Percentiles rank a stretch among this genome's conserved stretches.
Evolutionary conservation across 2,113 vertebrate genomes (phyloP).

Genomic region (Syngnathus scovelli): DNA sequence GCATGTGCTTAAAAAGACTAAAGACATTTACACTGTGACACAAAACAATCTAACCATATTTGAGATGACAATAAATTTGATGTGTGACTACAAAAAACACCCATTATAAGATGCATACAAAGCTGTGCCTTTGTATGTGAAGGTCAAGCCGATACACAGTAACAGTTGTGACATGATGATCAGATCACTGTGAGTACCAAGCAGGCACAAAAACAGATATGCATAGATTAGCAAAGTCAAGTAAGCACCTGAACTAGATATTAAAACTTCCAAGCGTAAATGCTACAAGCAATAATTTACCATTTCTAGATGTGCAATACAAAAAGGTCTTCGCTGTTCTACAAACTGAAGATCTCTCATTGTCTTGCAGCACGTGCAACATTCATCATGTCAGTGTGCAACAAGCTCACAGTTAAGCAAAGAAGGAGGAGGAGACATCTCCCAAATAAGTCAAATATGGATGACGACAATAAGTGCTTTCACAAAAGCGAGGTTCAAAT

Average conservation of each 20-base stretch:
- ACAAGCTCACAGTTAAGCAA: background rate
- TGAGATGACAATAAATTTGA: background rate
- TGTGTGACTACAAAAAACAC: background rate
- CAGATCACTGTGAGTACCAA: background rate
- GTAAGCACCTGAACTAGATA: constrained; percentile 6
- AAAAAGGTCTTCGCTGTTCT: background rate
- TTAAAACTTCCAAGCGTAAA: constrained; percentile 13
- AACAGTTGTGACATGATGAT: background rate
- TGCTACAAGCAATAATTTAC: constrained; percentile 6
- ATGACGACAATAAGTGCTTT: constrained; percentile 4
- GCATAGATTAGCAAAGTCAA: constrained; percentile 34
- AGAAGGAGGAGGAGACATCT: background rate
- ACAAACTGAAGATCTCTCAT: background rate
- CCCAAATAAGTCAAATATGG: background rate
- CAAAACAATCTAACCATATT: background rate
- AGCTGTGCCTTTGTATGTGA: constrained; percentile 1
- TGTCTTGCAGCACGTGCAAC: constrained; percentile 5
- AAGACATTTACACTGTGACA: background rate
- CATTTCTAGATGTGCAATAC: constrained; percentile 3
- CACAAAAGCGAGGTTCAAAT: background rate
- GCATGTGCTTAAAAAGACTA: background rate
- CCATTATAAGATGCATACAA: background rate
- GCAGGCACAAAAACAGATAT: constrained; percentile 42
- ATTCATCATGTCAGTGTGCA: constrained; percentile 17
- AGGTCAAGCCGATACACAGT: background rate